Base-by-base conservation (phyloP, 2,113 vertebrate species). In the Euleptes europaea region DNA sequence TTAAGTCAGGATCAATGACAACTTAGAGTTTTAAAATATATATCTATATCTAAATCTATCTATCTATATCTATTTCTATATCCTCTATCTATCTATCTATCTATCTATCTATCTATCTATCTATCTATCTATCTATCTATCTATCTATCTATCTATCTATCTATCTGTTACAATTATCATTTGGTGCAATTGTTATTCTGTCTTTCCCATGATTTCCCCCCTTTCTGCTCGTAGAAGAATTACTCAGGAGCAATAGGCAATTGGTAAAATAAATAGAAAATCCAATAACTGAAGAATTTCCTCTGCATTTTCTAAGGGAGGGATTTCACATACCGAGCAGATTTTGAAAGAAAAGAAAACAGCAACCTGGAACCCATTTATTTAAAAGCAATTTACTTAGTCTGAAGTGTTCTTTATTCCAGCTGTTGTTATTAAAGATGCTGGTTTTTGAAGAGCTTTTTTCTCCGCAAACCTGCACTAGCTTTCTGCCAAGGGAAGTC, bases 301-400 rank as follows among this genome's bases (percentile, higher is more conserved):
- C 9, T 31, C 78, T 79, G 26, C 1, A 33, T 84, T 93, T 92
- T 51, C 14, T 78, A 85, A 83, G 86, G 88, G 75, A 77, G 86
- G 1, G 0, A 6, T 84, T 87, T 86, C 84, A 84, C 0, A 84
- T 83, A 0, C 21, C 65, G 54, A 82, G 12, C 67, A 13, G 17
- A 79, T 88, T 84, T 69, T 85, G 80, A 88, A 87, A 66, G 75
- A 42, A 66, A 85, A 49, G 42, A 54, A 67, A 76, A 28, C 47
- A 38, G 0, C 0, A 80, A 26, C 49, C 47, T 14, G 69, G 80
- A 92, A 70, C 60, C 54, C 33, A 66, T 88, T 89, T 40, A 81
- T 90, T 90, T 80, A 85, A 92, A 92, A 90, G 78, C 76, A 89
- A 90, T 93, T 92, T 92, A 85, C 78, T 92, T 92, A 91, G 88